Base-by-base conservation (phyloP, 2,888 invertebrate genomes). In the Erynnis tages region DNA sequence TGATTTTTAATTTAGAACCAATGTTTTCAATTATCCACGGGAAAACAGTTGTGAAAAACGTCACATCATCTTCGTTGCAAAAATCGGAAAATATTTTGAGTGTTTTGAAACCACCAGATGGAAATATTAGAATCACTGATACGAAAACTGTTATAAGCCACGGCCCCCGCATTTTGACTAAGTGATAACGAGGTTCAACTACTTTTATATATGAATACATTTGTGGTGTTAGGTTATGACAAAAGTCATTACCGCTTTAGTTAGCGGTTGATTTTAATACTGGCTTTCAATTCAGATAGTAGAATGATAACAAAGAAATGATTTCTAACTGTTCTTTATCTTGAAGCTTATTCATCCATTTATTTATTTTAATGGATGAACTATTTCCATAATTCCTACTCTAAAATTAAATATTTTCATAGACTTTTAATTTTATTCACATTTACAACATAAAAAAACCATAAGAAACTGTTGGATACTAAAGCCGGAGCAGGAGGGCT, bases 21-120 rank as follows among this genome's bases (percentile, higher is more conserved):
- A 67, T 56, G 25, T 71, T 69, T 16, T 68, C 66, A 1, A 66
- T 58, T 6, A 73, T 56, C 65, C 66, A 73, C 2, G 69, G 71
- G 7, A 66, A 58, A 2, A 62, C 61, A 5, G 48, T 52, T 37
- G 57, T 58, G 43, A 70, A 71, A 52, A 73, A 73, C 7, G 53
- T 17, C 1, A 59, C 46, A 19, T 71, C 68, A 2, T 54, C 54
- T 4, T 58, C 43, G 13, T 59, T 63, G 7, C 58, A 53, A 23
- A 70, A 67, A 54, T 72, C 62, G 5, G 69, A 63, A 17, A 63
- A 65, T 5, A 72, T 58, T 48, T 48, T 60, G 2, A 66, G 29
- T 63, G 59, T 66, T 62, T 65, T 66, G 64, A 25, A 25, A 46
- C 35, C 8, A 7, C 35, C 16, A 3, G 46, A 27, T 17, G 46